These are phyloP conservation scores for Carabus problematicus DNA, from an alignment of 2,888 invertebrate genomes.

Conservation along the genomic window DNA sequence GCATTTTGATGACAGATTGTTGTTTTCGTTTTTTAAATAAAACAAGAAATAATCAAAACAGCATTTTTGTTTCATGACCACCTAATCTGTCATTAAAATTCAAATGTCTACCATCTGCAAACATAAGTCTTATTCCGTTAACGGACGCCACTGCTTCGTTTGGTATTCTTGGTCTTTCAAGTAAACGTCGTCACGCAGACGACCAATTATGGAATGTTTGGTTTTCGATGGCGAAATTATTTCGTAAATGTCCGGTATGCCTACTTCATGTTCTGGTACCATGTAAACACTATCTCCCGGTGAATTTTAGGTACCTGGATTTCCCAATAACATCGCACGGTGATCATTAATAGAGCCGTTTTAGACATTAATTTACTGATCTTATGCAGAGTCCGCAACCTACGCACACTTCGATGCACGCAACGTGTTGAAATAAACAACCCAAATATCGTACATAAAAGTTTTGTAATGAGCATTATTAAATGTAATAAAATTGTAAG, in stretches of 20 bases:
- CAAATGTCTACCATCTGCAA: no score
- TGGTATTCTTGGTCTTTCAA: background rate
- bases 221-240: slow-evolving; percentile 35
- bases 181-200: slow-evolving; percentile 24
- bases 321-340: slow-evolving; percentile 13
- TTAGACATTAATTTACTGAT: slow-evolving; percentile 30
- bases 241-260: slow-evolving; percentile 23
- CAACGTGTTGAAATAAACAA: background rate
- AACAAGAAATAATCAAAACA: no score
- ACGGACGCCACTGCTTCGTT: no score
- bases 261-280: slow-evolving; percentile 7
- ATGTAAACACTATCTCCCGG: no score
- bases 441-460: slow-evolving; percentile 1
- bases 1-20: no score
- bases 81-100: no score
- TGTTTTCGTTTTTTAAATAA: no score
- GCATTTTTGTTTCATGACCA: no score
- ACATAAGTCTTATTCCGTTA: no score
- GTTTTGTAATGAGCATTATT: slow-evolving; percentile 27
- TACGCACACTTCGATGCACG: slow-evolving; percentile 16
- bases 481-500: slow-evolving; percentile 24
- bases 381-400: background rate
- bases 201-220: slow-evolving; percentile 32
- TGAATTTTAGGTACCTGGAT: background rate
- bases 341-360: slow-evolving; percentile 30